phyloP scores from a whole-genome alignment of 2,797 vertebrate species.

The Smutsia gigantea region DNA sequence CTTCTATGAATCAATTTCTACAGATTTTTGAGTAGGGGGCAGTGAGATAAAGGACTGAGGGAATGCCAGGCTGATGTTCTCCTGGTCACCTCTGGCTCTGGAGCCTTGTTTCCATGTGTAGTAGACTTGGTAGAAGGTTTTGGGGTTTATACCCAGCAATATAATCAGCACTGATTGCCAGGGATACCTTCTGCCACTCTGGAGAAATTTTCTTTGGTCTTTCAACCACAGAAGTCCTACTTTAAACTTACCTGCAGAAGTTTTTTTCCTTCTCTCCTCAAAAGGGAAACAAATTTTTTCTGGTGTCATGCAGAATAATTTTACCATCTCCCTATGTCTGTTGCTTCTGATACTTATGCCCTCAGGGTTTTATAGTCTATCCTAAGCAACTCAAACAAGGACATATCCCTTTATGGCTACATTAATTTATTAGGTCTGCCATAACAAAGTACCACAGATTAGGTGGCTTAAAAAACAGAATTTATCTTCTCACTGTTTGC shows the following conservation, averaged over 20 bases:
- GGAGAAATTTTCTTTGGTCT: conserved; percentile 36
- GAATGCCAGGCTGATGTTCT: background rate
- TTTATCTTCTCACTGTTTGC: background rate
- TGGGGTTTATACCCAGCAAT: background rate
- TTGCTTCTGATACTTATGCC: background rate
- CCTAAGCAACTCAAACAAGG: background rate
- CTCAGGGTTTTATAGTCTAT: background rate
- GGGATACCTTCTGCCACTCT: background rate
- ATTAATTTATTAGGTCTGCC: background rate
- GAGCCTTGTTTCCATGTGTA: background rate
- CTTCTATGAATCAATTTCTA: background rate
- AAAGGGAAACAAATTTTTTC: background rate
- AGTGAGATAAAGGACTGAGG: background rate
- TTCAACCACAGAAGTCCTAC: background rate
- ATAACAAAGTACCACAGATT: background rate
- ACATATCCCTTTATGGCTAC: background rate
- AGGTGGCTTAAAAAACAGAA: background rate
- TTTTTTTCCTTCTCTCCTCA: background rate
- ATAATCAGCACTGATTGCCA: background rate
- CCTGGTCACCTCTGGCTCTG: background rate
- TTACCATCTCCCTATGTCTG: background rate
- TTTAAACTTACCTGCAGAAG: background rate
- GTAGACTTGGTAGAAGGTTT: background rate
- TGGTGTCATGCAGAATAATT: conserved; percentile 1
- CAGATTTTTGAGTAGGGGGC: background rate